Conservation (phyloP, 37 sponge, comb jelly and placozoan species). For the Diacarnus erythraeanus region DNA sequence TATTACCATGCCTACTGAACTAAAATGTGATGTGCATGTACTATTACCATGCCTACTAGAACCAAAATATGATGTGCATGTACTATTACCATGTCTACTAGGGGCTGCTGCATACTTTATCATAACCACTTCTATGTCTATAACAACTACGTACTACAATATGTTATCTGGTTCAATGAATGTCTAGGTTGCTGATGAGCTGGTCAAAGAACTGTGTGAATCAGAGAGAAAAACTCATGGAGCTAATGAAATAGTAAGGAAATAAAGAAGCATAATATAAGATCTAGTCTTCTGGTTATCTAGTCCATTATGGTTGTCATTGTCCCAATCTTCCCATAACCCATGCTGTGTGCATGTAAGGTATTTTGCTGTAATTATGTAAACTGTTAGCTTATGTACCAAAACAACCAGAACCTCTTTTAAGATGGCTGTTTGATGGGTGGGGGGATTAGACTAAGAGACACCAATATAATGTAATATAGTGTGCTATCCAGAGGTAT, state of each 20-base stretch:
- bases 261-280: not conserved
- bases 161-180: not conserved
- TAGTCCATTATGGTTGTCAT: no score
- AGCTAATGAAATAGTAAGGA: conserved; percentile 6
- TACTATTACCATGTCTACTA: no score
- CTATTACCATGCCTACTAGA: no score
- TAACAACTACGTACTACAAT: no score
- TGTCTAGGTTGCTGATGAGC: conserved; percentile 92
- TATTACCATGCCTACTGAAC: not conserved
- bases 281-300: no score
- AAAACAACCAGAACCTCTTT: no score
- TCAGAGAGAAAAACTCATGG: conserved; percentile 35
- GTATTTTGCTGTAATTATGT: no score
- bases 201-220: conserved; percentile 89
- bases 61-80: not conserved
- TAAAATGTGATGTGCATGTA: not conserved
- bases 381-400: no score
- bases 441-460: not conserved
- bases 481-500: not conserved
- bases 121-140: no score
- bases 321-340: not conserved
- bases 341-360: not conserved
- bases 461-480: not conserved
- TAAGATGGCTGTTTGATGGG: no score
- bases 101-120: no score